A percentile compares a stretch with the other conserved stretches of the same genome.
These are phyloP conservation scores for Salvelinus alpinus DNA, from an alignment of 2,113 vertebrate species.

Conservation along the genomic window DNA sequence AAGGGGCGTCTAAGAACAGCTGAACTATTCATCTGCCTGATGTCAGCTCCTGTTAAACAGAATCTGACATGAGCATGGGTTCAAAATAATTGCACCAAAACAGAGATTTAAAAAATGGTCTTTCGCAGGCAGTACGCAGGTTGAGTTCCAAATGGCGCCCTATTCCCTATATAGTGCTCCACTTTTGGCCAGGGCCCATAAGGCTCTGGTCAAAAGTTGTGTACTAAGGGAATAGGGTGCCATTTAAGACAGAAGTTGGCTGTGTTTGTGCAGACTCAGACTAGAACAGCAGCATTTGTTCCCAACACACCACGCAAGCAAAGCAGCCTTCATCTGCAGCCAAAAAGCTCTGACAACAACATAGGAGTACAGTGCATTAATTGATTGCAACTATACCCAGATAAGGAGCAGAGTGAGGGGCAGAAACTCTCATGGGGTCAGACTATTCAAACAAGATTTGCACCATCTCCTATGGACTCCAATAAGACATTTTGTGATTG, in stretches of 20 bases:
- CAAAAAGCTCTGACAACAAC: background rate
- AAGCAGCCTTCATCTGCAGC: background rate
- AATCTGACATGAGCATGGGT: constrained; percentile 48
- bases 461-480: background rate
- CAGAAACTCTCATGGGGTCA: background rate
- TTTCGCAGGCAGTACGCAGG: constrained; percentile 16
- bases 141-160: background rate
- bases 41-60: constrained; percentile 65
- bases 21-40: constrained; percentile 57
- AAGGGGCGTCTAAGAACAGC: constrained; percentile 42
- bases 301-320: constrained; percentile 6
- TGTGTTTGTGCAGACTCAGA: background rate
- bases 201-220: no score
- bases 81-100: constrained; percentile 51
- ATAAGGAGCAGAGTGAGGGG: no score
- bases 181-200: no score
- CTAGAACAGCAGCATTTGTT: background rate
- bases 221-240: no score
- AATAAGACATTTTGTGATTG: background rate
- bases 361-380: constrained; percentile 11
- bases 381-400: background rate
- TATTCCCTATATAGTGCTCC: no score
- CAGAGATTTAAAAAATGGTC: constrained; percentile 20
- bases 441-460: background rate
- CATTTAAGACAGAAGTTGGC: background rate